These are phyloP conservation scores for Dicerorhinus sumatrensis DNA, from an alignment of 2,113 vertebrate species.

Conservation along the genomic window DNA sequence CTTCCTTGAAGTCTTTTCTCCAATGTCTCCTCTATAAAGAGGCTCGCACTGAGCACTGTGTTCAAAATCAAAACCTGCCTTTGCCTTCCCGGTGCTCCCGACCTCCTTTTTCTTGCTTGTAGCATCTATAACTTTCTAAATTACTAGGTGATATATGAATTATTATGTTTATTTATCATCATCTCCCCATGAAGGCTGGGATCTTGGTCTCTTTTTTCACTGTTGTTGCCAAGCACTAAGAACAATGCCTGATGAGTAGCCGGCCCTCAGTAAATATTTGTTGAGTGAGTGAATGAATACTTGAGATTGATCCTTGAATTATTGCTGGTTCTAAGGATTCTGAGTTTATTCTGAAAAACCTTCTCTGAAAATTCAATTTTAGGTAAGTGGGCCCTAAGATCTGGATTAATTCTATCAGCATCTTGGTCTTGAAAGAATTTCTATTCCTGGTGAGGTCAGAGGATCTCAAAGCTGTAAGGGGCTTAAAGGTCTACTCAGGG, in stretches of 20 bases:
- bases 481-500: background rate
- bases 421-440: background rate
- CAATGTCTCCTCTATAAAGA: background rate
- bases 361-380: background rate
- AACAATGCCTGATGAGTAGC: background rate
- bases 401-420: background rate
- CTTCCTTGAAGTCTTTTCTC: background rate
- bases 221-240: background rate
- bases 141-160: background rate
- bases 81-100: background rate
- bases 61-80: background rate
- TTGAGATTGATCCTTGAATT: background rate
- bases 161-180: background rate
- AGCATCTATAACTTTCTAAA: background rate
- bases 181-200: background rate
- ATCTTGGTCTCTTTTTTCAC: background rate
- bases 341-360: background rate
- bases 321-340: constrained; percentile 45
- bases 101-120: background rate
- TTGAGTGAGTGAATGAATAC: background rate
- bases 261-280: background rate
- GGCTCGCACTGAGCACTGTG: background rate
- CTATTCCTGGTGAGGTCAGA: background rate
- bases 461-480: background rate
- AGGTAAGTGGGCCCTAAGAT: background rate